A percentile compares a stretch with the other conserved stretches of the same genome.
Evolutionary conservation across 2,888 invertebrate genomes (phyloP).

Genomic region (Ptilodon capucinus): DNA sequence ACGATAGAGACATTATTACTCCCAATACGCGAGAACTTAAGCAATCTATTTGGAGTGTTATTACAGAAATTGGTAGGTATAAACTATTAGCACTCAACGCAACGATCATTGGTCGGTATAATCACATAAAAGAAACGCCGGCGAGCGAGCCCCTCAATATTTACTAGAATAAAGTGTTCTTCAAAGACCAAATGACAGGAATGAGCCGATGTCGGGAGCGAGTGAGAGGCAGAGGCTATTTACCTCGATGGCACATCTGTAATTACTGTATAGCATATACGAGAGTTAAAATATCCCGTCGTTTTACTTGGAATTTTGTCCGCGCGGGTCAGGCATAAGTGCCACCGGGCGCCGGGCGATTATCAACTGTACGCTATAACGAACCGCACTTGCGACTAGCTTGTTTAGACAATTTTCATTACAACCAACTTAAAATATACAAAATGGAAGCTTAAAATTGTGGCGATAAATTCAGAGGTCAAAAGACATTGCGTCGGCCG

Average conservation of each 20-base stretch:
- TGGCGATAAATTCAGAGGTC: not conserved
- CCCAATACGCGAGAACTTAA: conserved; percentile 18
- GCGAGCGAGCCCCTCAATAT: conserved; percentile 51
- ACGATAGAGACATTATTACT: conserved; percentile 52
- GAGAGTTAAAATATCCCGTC: conserved; percentile 68
- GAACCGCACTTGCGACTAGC: not conserved
- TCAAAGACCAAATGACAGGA: conserved; percentile 68
- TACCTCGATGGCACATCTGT: conserved; percentile 73
- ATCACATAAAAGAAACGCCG: conserved; percentile 56
- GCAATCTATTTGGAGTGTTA: conserved; percentile 34
- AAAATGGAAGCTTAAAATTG: not conserved
- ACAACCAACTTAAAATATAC: not conserved
- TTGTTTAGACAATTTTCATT: not conserved
- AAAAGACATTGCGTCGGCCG: conserved; percentile 30
- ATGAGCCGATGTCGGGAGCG: conserved; percentile 51
- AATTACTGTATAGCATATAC: conserved; percentile 72
- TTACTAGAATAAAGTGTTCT: conserved; percentile 62
- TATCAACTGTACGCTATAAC: conserved; percentile 48
- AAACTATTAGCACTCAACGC: conserved; percentile 55
- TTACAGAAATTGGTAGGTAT: conserved; percentile 56
- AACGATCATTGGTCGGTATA: conserved; percentile 52
- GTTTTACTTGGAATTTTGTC: conserved; percentile 60
- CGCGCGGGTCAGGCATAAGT: conserved; percentile 45
- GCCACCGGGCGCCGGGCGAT: conserved; percentile 44
- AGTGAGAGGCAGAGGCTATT: conserved; percentile 63